Base-by-base conservation (phyloP, 1,140 invertebrate genomes). In the Cotesia typhae region DNA sequence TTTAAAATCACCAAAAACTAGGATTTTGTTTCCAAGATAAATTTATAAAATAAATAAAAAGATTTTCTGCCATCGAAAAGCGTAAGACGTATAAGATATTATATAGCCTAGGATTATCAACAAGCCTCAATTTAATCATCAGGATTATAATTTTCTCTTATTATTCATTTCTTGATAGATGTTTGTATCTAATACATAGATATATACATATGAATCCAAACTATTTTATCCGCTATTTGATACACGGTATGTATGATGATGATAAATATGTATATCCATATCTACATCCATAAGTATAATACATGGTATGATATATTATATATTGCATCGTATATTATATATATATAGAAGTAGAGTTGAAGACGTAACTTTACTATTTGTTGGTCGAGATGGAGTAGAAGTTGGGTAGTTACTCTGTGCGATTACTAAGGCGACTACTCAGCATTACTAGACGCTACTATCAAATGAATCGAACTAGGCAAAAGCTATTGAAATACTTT, bases 91-190 rank as follows among this genome's bases (percentile, higher is more conserved):
- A 52, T 17, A 67, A 28, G 47, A 52, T 28, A 28, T 28, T 67
- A 47, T 47, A 47, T 6, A 47, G 7, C 10, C 10, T 47, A 10
- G 41, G 65, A 53, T 67, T 67, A 67, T 20, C 41, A 28, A 47
- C 65, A 65, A 65, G 63, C 14, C 47, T 52, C 14, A 17, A 67
- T 67, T 47, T 41, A 67, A 67, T 67, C 65, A 67, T n/a, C 9
- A 3, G 65, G 65, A 67, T 67, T 67, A 67, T 35, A 67, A 47
- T 52, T 47, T 53, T 38, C n/a, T 12, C 20, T 53, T 37, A n/a
- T n/a, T 67, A 47, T 12, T 47, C 47, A 66, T 66, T 5, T 67
- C 47, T 65, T 12, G 1, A 63, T 3, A 20, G 12, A 20, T 36
- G 17, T 35, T 7, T 63, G 1, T 59, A 6, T 36, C 60, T 63